Conservation (phyloP, 2,888 invertebrate species). For the Thecocarcelia acutangulata region DNA sequence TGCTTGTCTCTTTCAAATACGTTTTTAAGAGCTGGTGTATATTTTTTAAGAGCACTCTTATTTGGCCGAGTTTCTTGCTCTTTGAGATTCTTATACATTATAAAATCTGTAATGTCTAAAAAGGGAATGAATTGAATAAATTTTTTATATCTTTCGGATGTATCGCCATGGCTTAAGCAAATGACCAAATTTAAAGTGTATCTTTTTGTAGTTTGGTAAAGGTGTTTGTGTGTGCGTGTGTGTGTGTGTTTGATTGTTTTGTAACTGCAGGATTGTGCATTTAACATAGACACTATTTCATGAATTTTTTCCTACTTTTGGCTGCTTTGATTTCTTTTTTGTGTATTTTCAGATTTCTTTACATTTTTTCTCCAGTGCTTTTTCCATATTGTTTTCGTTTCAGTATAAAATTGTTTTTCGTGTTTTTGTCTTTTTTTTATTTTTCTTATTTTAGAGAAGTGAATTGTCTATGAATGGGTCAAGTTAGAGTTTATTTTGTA, state of each 20-base stretch:
- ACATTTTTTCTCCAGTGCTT: constrained; percentile 15
- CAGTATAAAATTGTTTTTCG: neutral
- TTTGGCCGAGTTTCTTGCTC: neutral
- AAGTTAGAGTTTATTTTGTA: constrained; percentile 60
- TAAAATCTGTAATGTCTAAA: constrained; percentile 35
- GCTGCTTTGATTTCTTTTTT: constrained; percentile 14
- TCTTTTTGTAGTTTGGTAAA: constrained; percentile 6
- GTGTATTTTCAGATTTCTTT: constrained; percentile 31
- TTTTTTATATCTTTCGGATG: constrained; percentile 22
- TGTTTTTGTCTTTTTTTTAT: constrained; percentile 1
- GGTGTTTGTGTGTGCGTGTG: neutral
- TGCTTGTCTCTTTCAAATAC: no score
- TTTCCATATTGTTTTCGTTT: constrained; percentile 34
- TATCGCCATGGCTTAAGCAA: constrained; percentile 39
- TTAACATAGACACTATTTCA: constrained; percentile 37
- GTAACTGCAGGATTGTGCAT: constrained; percentile 42
- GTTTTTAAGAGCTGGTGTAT: neutral
- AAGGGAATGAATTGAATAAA: constrained; percentile 1
- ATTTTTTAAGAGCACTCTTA: constrained; percentile 10
- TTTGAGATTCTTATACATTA: constrained; percentile 7
- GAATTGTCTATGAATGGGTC: constrained; percentile 65
- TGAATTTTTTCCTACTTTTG: neutral
- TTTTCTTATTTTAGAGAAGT: neutral
- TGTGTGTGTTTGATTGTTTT: constrained; percentile 2
- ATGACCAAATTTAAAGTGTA: constrained; percentile 56